Evolutionary conservation across 2,797 vertebrate genomes (phyloP), one percentile per base, ranked within the genome.

Genomic region (Neoniphon sammara): DNA sequence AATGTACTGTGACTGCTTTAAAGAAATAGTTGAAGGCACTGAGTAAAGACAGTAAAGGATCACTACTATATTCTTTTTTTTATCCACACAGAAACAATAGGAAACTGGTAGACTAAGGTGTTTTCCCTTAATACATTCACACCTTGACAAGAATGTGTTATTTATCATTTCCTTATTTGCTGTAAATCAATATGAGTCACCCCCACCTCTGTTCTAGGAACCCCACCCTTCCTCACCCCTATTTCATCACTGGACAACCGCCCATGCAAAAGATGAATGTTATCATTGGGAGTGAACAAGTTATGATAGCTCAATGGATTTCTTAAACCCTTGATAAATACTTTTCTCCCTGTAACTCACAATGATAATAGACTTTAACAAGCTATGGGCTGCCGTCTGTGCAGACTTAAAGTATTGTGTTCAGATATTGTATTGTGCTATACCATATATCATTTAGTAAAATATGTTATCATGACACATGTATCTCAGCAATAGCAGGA

Each of bases 1-100:
- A 95, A 95, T 95, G 94, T 93, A 94, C 90, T 93, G 94, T 94
- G 93, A 94, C 94, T 87, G 88, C 89, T 93, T 91, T 90, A 91
- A 88, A 93, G 87, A 90, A 91, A 93, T 88, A 90, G 88, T 89
- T 85, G 75, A 88, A 87, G 83, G 87, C 88, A 91, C 92, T 78
- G 85, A 83, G 88, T 87, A 81, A 85, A 87, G 89, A 87, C 70
- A 85, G 78, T 86, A 81, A 91, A 88, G 87, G 82, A 85, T 72
- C 73, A 81, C 69, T 75, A 73, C 30, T 50, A 74, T 75, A 47
- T 36, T 77, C 60, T 75, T 89, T 52, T 63, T 67, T 46, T 68
- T 15, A 56, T 34, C 44, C 39, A 63, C 77, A 58, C 55, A 60
- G 72, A 81, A 82, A 80, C 69, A 81, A 58, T 2, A 61, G 70